Base-by-base conservation (phyloP, 2,113 vertebrate species). In the Calonectris borealis region DNA sequence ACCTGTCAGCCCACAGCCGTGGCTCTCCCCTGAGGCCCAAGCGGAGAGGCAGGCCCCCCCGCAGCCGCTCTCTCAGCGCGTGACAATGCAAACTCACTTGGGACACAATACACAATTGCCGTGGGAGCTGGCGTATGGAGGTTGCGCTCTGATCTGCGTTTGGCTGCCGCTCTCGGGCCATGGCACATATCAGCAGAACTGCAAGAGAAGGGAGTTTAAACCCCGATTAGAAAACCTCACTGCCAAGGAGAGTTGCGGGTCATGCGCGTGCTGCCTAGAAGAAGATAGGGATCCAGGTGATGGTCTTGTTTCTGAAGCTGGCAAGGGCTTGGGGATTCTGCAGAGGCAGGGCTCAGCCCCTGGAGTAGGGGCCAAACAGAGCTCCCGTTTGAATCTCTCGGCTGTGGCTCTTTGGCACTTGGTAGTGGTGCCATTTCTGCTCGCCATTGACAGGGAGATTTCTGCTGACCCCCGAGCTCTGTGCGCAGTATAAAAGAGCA, bases 161-260 rank as follows among this genome's bases (percentile, higher is more conserved):
- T 62, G 93, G 87, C 91, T 90, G 96, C 83, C 5, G 83, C 86
- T 75, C 87, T 54, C 7, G 5, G 91, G 80, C 71, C 81, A 13
- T 42, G 92, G 94, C 91, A 93, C 34, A 3, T 38, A 51, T 97
- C 97, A 97, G 95, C 97, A 98, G 97, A 98, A 98, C 97, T 98
- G 96, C 93, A 97, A 97, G 90, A 97, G 90, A 94, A 86, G 19
- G 92, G 91, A 79, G 85, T 85, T 87, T 8, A 86, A 76, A 96
- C 44, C 54, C 48, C 11, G 32, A 0, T 94, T 85, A 97, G 94
- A 93, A 62, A 76, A 77, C 31, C 19, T 66, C 27, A 1, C 22
- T 44, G 83, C 58, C 21, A 29, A 51, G 40, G 44, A 55, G 60
- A 83, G 86, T 2, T 51, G 31, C 1, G 5, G 57, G 16, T 44